phyloP scores from a whole-genome alignment of 2,797 vertebrate genomes.

The Phoxinus dragarum region DNA sequence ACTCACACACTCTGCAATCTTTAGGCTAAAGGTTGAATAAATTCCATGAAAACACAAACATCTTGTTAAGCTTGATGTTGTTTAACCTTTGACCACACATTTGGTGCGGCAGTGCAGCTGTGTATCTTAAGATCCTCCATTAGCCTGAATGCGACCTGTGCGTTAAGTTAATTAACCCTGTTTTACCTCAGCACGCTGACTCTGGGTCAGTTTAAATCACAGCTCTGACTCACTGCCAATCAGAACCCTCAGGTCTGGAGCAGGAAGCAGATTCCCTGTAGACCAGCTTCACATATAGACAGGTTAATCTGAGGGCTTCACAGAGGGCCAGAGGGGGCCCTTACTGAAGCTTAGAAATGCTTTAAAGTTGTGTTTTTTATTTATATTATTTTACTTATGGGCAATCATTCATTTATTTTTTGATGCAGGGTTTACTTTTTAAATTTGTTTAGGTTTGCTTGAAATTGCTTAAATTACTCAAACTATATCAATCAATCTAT shows the following conservation, averaged over 20 bases:
- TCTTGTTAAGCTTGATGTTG: constrained; percentile 33
- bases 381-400: constrained; percentile 72
- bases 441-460: not conserved
- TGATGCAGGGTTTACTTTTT: not conserved
- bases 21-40: constrained; percentile 26
- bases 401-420: constrained; percentile 55
- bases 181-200: constrained; percentile 66
- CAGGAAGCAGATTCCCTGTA: constrained; percentile 68
- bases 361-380: constrained; percentile 72
- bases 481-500: no score
- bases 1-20: not conserved
- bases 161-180: constrained; percentile 78
- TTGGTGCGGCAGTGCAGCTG: constrained; percentile 34
- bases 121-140: constrained; percentile 75
- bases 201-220: constrained; percentile 78
- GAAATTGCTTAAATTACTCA: not conserved
- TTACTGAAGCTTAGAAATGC: constrained; percentile 69
- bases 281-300: constrained; percentile 69
- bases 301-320: constrained; percentile 78
- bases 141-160: constrained; percentile 74
- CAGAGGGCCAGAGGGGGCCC: constrained; percentile 61
- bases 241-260: constrained; percentile 70
- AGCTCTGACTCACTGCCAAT: constrained; percentile 77
- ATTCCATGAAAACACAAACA: constrained; percentile 5
- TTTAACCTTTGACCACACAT: constrained; percentile 38